Evolutionary conservation across 2,888 invertebrate species (phyloP), one percentile per base, ranked within the genome.

Genomic region (Agrypnus murinus): DNA sequence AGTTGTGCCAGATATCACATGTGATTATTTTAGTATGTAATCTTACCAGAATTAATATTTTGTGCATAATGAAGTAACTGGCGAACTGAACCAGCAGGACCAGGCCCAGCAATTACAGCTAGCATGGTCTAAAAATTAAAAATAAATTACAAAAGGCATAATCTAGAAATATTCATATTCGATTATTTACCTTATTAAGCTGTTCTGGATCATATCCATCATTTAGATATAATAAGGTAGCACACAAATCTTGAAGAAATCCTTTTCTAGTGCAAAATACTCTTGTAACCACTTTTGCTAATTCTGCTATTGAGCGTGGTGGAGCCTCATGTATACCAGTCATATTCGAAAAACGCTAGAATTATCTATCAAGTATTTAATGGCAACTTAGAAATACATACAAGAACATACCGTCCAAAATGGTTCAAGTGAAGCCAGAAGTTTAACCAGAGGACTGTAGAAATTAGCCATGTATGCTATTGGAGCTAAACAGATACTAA

Each of bases 401-500:
- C 25, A 25, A 12, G 25, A n/a, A 45, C 38, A 10, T 48, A 69
- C 69, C 12, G 57, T 64, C 14, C 34, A 46, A 19, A 46, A 6
- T 0, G 66, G 45, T 9, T 73, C 75, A 12, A 70, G 60, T 0
- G 69, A 60, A 10, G 74, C 72, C 7, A 76, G 8, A n/a, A 36
- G 3, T 15, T 32, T 55, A 7, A 89, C 83, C 1, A 90, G 79
- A 0, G 88, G 88, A 78, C 89, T 89, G 45, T 69, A 81, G 19
- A 88, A 81, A 69, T 88, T 84, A 0, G 84, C 82, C 75, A 89
- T 82, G 78, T 86, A 90, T 1, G 89, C 90, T 0, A 92, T 86
- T 0, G 92, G 92, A 0, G 90, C 91, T 46, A 92, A 78, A 0
- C 89, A 88, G 65, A 89, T 87, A 88, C 89, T 89, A 0, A 88